Percentiles rank a stretch among this genome's conserved stretches.
Conservation (phyloP, 92 coral and sea anemone species). For the Heteractis magnifica region DNA sequence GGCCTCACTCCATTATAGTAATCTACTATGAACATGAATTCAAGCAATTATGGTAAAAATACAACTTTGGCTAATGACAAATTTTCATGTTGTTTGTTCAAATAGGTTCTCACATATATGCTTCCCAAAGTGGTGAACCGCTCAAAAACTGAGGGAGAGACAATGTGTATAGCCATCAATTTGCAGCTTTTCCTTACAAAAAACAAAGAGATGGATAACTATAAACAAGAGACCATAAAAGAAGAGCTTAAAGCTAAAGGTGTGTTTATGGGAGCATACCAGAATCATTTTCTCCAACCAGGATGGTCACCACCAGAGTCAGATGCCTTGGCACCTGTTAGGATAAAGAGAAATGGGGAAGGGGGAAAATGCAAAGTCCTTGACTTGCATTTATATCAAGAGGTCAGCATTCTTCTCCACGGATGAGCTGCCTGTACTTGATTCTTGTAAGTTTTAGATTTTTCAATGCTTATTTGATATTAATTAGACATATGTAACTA, state of each 20-base stretch:
- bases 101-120: slow-evolving; percentile 1
- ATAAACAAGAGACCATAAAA: not conserved
- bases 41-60: no score
- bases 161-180: not conserved
- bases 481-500: no score
- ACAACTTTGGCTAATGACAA: no score
- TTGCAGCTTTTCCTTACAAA: not conserved
- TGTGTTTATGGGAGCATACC: not conserved
- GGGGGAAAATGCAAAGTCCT: not conserved
- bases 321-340: not conserved
- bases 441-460: not conserved
- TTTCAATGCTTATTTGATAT: no score
- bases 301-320: not conserved
- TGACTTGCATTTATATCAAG: slow-evolving; percentile 12
- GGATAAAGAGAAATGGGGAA: not conserved
- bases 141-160: not conserved
- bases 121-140: not conserved
- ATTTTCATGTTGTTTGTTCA: no score
- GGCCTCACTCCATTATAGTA: no score
- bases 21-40: no score
- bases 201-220: not conserved
- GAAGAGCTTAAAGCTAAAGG: slow-evolving; percentile 4
- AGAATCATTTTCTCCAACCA: not conserved
- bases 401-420: slow-evolving; percentile 9
- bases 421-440: slow-evolving; percentile 11